Base-by-base conservation (phyloP, 2,113 vertebrate genomes). In the Elephantulus edwardii region DNA sequence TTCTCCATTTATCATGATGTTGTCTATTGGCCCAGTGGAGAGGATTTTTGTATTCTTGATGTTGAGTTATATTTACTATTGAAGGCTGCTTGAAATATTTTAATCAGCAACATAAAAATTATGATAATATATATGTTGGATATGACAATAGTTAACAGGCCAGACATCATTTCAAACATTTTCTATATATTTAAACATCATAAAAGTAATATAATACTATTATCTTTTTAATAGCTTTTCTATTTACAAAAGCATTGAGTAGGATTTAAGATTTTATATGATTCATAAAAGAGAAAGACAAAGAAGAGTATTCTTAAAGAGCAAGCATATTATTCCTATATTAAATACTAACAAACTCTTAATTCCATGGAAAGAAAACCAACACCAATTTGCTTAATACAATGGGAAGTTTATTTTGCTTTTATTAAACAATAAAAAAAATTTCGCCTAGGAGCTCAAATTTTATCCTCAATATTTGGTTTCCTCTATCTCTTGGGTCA, bases 381-480 rank as follows among this genome's bases (percentile, higher is more conserved):
- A 2, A 54, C 6, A 3, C 87, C 40, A 64, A 42, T 16, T 35
- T 14, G 48, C 10, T 87, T 81, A 81, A n/a, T 85, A 38, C 48
- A 91, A 92, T 38, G 83, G 26, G 11, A 91, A 71, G 64, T 35
- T 11, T 85, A 35, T 64, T 77, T n/a, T n/a, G n/a, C 35, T 35
- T 82, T 3, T 40, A 48, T 74, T 90, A 94, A 48, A 48, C 35
- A 74, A 79, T 60, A 26, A 24, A 79, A 78, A 30, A 79, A 83
- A 16, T 35, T 58, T 56, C 35, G 60, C 52, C 58, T 12, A 50
- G 6, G 5, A 3, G 1, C 54, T 77, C 35, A 35, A n/a, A 86
- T n/a, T 13, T n/a, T 74, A 35, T 26, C 30, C 54, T 80, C 20
- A 62, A n/a, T 2, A 42, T 35, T 54, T 68, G n/a, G 19, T 42